Percentiles rank a stretch among this genome's conserved stretches.
Conservation (phyloP, 2,113 vertebrate genomes). For the Tympanuchus pallidicinctus region DNA sequence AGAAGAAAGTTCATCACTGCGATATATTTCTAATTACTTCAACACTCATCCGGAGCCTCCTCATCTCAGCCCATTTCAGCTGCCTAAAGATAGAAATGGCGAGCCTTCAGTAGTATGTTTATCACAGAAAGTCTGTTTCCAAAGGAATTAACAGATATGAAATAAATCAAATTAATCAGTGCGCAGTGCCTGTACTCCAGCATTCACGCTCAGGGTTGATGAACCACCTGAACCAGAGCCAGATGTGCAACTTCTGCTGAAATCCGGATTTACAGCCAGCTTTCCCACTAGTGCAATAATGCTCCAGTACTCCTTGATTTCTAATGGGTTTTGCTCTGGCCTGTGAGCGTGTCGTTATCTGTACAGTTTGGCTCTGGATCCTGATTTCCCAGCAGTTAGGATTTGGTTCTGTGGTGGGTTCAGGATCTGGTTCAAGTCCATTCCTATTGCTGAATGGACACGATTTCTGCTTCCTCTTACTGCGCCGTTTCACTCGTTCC, state of each 20-base stretch:
- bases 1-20: not conserved
- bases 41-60: not conserved
- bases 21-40: not conserved
- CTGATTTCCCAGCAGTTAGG: not conserved
- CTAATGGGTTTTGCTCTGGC: not conserved
- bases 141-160: not conserved
- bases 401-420: not conserved
- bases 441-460: not conserved
- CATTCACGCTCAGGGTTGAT: not conserved
- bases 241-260: not conserved
- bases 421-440: not conserved
- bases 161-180: not conserved
- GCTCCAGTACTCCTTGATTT: not conserved
- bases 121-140: not conserved
- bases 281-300: not conserved
- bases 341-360: not conserved
- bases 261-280: not conserved
- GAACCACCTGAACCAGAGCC: not conserved
- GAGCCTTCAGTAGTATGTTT: not conserved
- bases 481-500: not conserved
- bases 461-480: not conserved
- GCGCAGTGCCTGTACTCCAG: not conserved
- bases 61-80: not conserved
- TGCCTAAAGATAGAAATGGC: not conserved
- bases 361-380: not conserved